These are phyloP conservation scores for Heliangelus exortis DNA, from an alignment of 2,797 vertebrate genomes.

Conservation along the genomic window DNA sequence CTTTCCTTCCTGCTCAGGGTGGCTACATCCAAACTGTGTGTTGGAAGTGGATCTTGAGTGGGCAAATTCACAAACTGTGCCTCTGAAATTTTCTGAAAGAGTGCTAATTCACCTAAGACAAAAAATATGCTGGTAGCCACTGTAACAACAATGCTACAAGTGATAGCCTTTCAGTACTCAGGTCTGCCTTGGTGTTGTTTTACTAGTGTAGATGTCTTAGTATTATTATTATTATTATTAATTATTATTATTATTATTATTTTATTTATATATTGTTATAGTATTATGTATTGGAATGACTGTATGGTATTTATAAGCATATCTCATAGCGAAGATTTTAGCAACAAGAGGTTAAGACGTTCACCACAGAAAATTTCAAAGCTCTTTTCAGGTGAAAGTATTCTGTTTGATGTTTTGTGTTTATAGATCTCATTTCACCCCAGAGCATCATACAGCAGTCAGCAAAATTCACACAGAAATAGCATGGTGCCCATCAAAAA, in stretches of 20 bases:
- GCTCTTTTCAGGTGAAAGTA: slow-evolving; percentile 13
- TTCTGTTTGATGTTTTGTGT: neutral
- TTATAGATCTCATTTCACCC: neutral
- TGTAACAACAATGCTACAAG: neutral
- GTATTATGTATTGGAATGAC: neutral
- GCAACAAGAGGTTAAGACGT: neutral
- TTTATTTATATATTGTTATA: no score
- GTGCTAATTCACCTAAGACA: neutral
- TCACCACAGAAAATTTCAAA: slow-evolving; percentile 4
- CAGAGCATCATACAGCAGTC: neutral
- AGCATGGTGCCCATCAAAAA: neutral
- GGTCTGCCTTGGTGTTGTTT: neutral
- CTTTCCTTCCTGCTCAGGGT: neutral
- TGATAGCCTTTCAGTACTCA: neutral
- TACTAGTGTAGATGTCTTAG: neutral
- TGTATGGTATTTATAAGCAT: neutral
- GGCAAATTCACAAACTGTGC: neutral
- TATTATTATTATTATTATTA: neutral
- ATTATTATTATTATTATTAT: no score
- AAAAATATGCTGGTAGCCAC: neutral
- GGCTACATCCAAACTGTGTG: neutral
- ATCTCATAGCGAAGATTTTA: neutral
- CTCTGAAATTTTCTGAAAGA: neutral
- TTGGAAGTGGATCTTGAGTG: neutral
- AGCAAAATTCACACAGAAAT: neutral